Evolutionary conservation across 1,140 invertebrate species (phyloP).

Genomic region (Lerema accius): DNA sequence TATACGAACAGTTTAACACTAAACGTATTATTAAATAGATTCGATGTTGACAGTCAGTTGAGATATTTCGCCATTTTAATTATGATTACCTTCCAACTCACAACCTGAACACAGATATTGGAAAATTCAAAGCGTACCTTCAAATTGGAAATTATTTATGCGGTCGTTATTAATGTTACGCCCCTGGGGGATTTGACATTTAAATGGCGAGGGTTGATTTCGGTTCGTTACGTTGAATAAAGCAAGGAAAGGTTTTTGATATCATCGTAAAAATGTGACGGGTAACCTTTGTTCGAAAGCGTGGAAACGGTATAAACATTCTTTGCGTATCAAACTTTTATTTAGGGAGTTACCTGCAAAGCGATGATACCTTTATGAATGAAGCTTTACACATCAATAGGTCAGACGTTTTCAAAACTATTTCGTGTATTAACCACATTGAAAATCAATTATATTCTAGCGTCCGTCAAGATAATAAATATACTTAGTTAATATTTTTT

Average conservation of each 20-base stretch:
- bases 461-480: no score
- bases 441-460: no score
- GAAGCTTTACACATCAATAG: no score
- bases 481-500: no score
- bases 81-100: not conserved
- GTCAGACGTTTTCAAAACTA: no score
- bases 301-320: not conserved
- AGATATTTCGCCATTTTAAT: not conserved
- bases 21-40: no score
- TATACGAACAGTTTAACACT: no score
- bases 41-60: no score
- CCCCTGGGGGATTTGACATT: constrained; percentile 25
- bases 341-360: no score
- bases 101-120: not conserved
- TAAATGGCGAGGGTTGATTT: constrained; percentile 30
- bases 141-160: constrained; percentile 15
- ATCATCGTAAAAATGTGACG: constrained; percentile 12
- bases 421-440: no score
- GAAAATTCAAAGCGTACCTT: not conserved
- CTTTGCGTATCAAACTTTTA: not conserved
- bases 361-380: no score
- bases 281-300: constrained; percentile 19
- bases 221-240: constrained; percentile 25
- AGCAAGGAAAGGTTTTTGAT: constrained; percentile 22
- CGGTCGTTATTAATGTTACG: constrained; percentile 18